Evolutionary conservation across 2,113 vertebrate species (phyloP), one percentile per base, ranked within the genome.

Genomic region (Enhydra lutris): DNA sequence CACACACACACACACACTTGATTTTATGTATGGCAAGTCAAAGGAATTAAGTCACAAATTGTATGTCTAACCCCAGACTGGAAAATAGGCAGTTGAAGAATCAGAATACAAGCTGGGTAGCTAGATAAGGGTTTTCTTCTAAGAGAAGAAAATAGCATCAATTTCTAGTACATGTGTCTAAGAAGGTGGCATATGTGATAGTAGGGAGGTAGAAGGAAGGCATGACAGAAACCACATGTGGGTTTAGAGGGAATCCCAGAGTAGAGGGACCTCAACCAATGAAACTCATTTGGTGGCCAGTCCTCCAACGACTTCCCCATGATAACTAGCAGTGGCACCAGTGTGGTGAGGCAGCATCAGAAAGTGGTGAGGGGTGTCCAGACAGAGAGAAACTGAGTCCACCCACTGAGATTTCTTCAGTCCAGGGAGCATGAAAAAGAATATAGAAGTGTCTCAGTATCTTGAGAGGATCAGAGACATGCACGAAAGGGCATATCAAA

Each of bases 271-370:
- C 12, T 36, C 65, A 39, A 18, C 2, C 26, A 26, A 4, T 29
- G 63, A 34, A 80, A 55, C 0, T 0, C 4, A 52, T 1, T 24
- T 23, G 4, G 2, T 55, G 0, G 1, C 15, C 2, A 74, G 42
- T 65, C 31, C 88, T 71, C 67, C 4, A 61, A 84, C 80, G 47
- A 57, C 0, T 52, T 76, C n/a, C 83, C 45, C 45, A 55, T 7
- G 42, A 50, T 42, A 57, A 24, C 21, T 34, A 71, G 57, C 0
- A 2, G 3, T 12, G 36, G 7, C 3, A 31, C 11, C 55, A 31
- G 20, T 2, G 5, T 47, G 31, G 6, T 39, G n/a, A 71, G 55
- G 29, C 34, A 50, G 14, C 36, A 20, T 67, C 8, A 1, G 34
- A 85, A 90, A 5, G 0, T 17, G 24, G 12, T 52, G 15, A 52